Evolutionary conservation across 2,797 vertebrate species (phyloP), one percentile per base, ranked within the genome.

Genomic region (Neosilurus mollespiculum): DNA sequence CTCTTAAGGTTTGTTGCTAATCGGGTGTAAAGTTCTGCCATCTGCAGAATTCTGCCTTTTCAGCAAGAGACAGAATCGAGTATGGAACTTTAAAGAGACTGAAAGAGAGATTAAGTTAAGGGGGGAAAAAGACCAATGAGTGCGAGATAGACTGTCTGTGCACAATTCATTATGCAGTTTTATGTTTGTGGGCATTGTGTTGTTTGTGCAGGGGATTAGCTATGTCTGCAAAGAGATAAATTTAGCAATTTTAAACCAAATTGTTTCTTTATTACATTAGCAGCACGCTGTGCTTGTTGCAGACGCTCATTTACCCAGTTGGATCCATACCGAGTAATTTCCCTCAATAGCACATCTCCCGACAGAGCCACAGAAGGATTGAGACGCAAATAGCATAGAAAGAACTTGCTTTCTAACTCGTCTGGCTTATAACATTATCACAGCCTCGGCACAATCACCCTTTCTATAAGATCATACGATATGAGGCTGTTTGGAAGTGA

Each of bases 231-330:
- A 67, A 66, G 18, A 54, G 30, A 83, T 77, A 77, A 34, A 67
- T 66, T 76, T 56, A 49, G 49, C 64, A 34, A 67, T 77, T 77
- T 83, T 49, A 24, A 58, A 34, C 20, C 61, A 64, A 76, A 82
- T 82, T 64, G 71, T 72, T 82, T 75, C 59, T 82, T 64, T 75
- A 82, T 82, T 82, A 59, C 62, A 82, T 82, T 82, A 82, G 62
- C 72, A 6, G 26, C 81, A 67, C 34, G 8, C 72, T 67, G 81
- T 22, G 62, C 51, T 20, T 69, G 34, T 59, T 69, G 12, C 26
- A 77, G 72, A n/a, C 30, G 22, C 59, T 81, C 43, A 30, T 71
- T 66, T 59, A 53, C 72, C 77, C 37, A 24, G 65, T 77, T 51
- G 72, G 64, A 77, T 77, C 72, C 53, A 77, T 56, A 77, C 53